phyloP scores from a whole-genome alignment of 2,797 vertebrate species.

The Potorous gilbertii region DNA sequence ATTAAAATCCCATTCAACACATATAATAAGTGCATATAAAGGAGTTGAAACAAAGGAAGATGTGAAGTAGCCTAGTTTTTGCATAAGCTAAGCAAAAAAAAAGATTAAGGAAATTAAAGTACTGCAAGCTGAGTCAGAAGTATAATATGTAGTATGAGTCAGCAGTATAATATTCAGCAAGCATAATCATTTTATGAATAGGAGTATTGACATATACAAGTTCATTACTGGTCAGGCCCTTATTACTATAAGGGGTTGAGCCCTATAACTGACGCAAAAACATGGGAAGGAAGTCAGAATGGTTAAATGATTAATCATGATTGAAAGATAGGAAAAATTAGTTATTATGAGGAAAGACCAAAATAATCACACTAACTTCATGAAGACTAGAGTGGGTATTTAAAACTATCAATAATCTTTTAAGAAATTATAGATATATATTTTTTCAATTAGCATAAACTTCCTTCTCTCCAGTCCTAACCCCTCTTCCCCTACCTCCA shows the following conservation, averaged over 20 bases:
- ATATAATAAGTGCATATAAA: not conserved
- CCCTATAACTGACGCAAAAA: not conserved
- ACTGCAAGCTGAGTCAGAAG: not conserved
- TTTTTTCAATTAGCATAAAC: not conserved
- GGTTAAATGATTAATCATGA: not conserved
- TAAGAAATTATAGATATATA: not conserved
- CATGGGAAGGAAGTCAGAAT: not conserved
- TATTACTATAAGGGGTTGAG: not conserved
- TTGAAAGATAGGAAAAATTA: not conserved
- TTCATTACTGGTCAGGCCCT: not conserved
- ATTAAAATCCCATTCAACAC: not conserved
- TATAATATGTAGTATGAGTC: not conserved
- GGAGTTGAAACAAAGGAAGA: not conserved
- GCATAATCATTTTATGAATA: not conserved
- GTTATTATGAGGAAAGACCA: not conserved
- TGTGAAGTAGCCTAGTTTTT: not conserved
- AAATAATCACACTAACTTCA: not conserved
- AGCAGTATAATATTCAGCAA: not conserved
- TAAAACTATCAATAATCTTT: not conserved
- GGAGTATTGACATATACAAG: not conserved
- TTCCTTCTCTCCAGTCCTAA: not conserved
- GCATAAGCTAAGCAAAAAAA: not conserved
- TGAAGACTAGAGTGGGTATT: not conserved
- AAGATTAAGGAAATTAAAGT: not conserved
- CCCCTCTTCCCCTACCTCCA: not conserved